Evolutionary conservation across 2,113 vertebrate genomes (phyloP), one percentile per base, ranked within the genome.

Genomic region (Aplodontia rufa): DNA sequence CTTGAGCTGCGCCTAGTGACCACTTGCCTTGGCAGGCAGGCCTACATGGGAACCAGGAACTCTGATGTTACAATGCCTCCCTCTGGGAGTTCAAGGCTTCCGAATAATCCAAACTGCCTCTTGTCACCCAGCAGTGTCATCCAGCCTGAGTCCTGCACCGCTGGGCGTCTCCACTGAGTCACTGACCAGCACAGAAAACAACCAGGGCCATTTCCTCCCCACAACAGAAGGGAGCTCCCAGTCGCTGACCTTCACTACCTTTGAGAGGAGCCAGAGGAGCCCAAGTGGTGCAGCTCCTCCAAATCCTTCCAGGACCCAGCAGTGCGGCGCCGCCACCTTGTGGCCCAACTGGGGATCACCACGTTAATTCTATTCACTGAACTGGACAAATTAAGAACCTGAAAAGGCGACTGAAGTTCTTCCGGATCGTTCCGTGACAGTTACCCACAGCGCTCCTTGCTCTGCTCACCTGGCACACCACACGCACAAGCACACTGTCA

Each of bases 281-380:
- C 19, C 40, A 8, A 26, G 11, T 0, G 37, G 12, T 42, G 6
- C 24, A 1, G 22, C 26, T 24, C 3, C 20, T 24, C 51, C n/a
- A n/a, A 40, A 26, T 9, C n/a, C n/a, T 37, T 10, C 24, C 26
- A 64, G 90, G 71, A 49, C 40, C 68, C 74, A n/a, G 16, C 0
- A 9, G 74, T 1, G 19, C 32, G 8, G 60, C 4, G 22, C 35
- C 32, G 97, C 97, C 98, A 97, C 94, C 97, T 24, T 69, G 97
- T 96, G 98, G 97, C 74, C 10, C 96, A 87, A 6, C 0, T 66
- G 47, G 37, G 66, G 17, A 97, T 69, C 42, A 85, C 0, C 74
- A 47, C 62, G n/a, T 62, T 51, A 42, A 35, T 30, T 60, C 78
- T 69, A 55, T 17, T 87, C 42, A 22, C 26, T 89, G 40, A 58